These are phyloP conservation scores for Erythrolamprus reginae DNA, from an alignment of 2,113 vertebrate species.

Conservation along the genomic window DNA sequence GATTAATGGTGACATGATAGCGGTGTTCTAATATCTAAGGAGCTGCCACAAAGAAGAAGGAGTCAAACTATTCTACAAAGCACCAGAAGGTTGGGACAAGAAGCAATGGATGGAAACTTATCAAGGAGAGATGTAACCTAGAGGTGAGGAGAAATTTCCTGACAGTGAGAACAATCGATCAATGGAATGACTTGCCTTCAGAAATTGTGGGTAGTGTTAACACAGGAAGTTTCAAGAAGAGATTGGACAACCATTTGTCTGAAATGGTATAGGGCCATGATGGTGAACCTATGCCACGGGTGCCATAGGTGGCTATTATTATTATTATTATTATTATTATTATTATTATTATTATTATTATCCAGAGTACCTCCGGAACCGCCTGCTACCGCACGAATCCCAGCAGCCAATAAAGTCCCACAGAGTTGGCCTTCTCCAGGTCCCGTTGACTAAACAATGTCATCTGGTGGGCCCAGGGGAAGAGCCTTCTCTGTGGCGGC, in stretches of 20 bases:
- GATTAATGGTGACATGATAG: not conserved
- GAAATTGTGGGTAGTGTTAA: not conserved
- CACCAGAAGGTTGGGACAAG: not conserved
- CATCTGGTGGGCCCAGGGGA: too few relatives aligned
- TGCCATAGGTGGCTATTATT: too few relatives aligned
- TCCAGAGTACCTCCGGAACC: too few relatives aligned
- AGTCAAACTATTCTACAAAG: not conserved
- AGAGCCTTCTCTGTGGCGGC: too few relatives aligned
- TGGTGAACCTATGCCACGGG: too few relatives aligned
- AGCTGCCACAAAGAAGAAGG: not conserved
- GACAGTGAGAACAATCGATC: not conserved
- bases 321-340: too few relatives aligned
- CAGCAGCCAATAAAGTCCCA: too few relatives aligned
- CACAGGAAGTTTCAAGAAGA: not conserved
- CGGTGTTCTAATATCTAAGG: not conserved
- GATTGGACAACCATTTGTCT: not conserved
- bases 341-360: too few relatives aligned
- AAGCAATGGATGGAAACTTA: not conserved
- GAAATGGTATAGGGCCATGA: not conserved
- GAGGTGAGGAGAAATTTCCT: not conserved
- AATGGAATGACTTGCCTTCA: not conserved
- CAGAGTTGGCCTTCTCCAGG: too few relatives aligned
- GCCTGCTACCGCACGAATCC: too few relatives aligned
- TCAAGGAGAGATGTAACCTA: not conserved
- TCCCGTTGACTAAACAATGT: too few relatives aligned